Evolutionary conservation across 2,797 vertebrate species (phyloP).

Genomic region (Novumbra hubbsi): DNA sequence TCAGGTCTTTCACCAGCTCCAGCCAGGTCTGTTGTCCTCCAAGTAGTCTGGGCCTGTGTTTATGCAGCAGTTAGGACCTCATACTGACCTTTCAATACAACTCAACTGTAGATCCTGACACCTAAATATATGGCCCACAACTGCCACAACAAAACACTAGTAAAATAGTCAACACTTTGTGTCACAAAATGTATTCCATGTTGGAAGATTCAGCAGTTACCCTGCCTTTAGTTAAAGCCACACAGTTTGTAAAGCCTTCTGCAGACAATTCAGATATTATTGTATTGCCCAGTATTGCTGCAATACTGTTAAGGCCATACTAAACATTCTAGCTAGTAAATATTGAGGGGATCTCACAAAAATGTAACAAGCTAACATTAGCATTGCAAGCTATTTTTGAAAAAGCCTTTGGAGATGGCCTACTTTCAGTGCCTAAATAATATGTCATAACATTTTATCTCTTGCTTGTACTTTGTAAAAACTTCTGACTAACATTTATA

Average conservation of each 20-base stretch:
- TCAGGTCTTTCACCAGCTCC: constrained; percentile 34
- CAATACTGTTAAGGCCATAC: no score
- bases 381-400: no score
- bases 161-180: constrained; percentile 28
- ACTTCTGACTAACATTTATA: neutral
- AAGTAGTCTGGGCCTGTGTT: constrained; percentile 51
- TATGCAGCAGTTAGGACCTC: constrained; percentile 45
- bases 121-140: constrained; percentile 44
- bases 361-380: no score
- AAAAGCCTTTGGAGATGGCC: no score
- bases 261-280: no score
- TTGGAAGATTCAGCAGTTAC: constrained; percentile 15
- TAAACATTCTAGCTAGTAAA: no score
- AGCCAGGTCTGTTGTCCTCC: constrained; percentile 38
- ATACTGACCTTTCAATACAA: constrained; percentile 50
- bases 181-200: constrained; percentile 26
- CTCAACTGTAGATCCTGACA: constrained; percentile 40
- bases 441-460: no score
- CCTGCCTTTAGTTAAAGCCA: no score
- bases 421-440: no score
- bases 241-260: no score
- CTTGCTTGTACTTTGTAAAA: neutral
- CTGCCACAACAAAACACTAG: constrained; percentile 39
- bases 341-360: no score
- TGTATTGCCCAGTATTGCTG: no score